Percentiles rank a stretch among this genome's conserved stretches.
Evolutionary conservation across 2,113 vertebrate species (phyloP).

Genomic region (Perca flavescens): DNA sequence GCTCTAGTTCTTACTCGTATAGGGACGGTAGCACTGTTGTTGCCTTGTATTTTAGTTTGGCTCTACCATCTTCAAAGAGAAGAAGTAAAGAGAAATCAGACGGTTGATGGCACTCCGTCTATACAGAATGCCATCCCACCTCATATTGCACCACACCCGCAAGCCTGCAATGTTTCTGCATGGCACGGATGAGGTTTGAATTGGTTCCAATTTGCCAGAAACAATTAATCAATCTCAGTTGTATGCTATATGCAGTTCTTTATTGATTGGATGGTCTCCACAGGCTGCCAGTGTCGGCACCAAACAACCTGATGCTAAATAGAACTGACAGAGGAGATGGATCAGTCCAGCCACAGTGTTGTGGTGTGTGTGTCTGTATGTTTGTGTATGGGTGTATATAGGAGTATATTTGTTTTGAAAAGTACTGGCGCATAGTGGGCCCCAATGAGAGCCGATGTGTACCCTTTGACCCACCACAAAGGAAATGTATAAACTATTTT

Average conservation of each 20-base stretch:
- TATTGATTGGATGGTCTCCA: slow-evolving; percentile 55
- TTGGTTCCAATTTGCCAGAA: slow-evolving; percentile 53
- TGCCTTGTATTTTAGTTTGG: not conserved
- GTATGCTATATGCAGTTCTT: slow-evolving; percentile 53
- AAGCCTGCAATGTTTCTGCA: slow-evolving; percentile 21
- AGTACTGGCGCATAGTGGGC: not conserved
- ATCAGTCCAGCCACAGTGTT: slow-evolving; percentile 18
- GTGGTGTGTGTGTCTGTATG: not conserved
- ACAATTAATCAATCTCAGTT: slow-evolving; percentile 52
- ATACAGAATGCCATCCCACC: not conserved
- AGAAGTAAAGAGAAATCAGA: not conserved
- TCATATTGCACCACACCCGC: not conserved
- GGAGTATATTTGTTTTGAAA: not conserved
- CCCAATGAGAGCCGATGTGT: not conserved
- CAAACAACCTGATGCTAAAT: slow-evolving; percentile 51
- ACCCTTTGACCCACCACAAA: not conserved
- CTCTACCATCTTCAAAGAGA: not conserved
- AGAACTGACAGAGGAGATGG: slow-evolving; percentile 53
- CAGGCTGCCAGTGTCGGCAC: slow-evolving; percentile 47
- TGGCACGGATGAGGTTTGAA: slow-evolving; percentile 35
- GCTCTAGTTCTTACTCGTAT: not conserved
- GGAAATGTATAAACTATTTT: not conserved
- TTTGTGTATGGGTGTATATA: not conserved
- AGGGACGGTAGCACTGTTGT: not conserved
- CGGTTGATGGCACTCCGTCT: not conserved